phyloP scores from a whole-genome alignment of 2,113 vertebrate genomes.

The Merops nubicus region DNA sequence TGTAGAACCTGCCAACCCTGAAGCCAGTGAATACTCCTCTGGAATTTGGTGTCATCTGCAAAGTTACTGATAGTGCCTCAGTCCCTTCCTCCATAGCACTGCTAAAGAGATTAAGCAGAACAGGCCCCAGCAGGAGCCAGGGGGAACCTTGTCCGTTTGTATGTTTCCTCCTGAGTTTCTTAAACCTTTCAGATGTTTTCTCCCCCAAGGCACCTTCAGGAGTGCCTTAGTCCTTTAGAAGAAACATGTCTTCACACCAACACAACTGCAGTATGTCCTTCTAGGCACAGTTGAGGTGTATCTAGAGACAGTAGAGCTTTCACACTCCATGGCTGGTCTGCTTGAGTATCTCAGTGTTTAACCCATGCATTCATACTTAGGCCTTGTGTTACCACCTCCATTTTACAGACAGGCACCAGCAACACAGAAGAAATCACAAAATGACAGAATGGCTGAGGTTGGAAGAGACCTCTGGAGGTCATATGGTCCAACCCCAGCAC shows the following conservation, averaged over 20 bases:
- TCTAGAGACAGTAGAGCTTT: not conserved
- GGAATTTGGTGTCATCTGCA: too few relatives aligned
- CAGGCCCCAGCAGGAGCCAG: not conserved
- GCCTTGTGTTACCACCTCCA: not conserved
- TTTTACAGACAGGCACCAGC: not conserved
- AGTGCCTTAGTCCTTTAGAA: not conserved
- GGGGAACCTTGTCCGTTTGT: not conserved
- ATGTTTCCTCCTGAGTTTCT: rapidly evolving
- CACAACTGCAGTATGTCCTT: not conserved
- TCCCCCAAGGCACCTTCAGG: not conserved
- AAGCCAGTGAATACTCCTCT: too few relatives aligned
- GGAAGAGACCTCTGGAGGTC: not conserved
- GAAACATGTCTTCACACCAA: not conserved
- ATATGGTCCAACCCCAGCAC: not conserved
- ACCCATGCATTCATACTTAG: rapidly evolving
- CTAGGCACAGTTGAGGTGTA: not conserved
- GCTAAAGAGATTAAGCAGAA: not conserved
- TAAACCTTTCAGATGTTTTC: rapidly evolving
- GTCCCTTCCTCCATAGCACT: not conserved
- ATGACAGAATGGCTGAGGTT: not conserved
- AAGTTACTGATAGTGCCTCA: too few relatives aligned
- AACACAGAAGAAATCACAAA: not conserved
- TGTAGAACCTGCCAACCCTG: too few relatives aligned
- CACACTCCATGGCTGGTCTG: not conserved
- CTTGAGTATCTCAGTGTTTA: not conserved